Conservation (phyloP, 2,888 invertebrate species). For the Heteropelma amictum region DNA sequence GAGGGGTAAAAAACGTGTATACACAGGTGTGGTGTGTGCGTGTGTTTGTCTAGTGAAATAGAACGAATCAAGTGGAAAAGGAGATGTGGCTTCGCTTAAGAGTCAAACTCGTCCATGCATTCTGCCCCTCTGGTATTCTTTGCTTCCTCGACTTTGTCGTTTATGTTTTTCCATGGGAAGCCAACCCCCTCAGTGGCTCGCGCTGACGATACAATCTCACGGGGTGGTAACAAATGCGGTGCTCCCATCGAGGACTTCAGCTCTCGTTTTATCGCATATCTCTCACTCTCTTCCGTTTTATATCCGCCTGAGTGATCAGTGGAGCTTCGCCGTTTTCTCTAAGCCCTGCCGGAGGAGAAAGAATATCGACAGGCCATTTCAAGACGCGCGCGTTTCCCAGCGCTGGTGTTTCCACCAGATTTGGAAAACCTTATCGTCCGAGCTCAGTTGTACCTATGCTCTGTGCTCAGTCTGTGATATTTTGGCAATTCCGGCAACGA, state of each 20-base stretch:
- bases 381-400: neutral
- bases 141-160: slow-evolving; percentile 23
- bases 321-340: slow-evolving; percentile 19
- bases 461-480: neutral
- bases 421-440: neutral
- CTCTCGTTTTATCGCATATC: neutral
- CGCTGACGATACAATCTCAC: slow-evolving; percentile 51
- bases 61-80: slow-evolving; percentile 9
- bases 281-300: neutral
- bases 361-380: slow-evolving; percentile 24
- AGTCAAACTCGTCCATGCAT: slow-evolving; percentile 19
- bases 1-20: neutral
- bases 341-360: neutral
- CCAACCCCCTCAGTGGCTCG: slow-evolving; percentile 34
- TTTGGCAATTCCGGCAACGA: neutral
- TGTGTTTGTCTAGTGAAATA: no score
- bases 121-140: slow-evolving; percentile 3
- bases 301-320: slow-evolving; percentile 36
- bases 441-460: neutral
- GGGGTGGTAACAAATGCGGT: slow-evolving; percentile 46
- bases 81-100: slow-evolving; percentile 7
- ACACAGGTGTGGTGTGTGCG: no score
- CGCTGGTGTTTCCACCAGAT: slow-evolving; percentile 13
- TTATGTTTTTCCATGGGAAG: slow-evolving; percentile 22
- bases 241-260: slow-evolving; percentile 18